These are phyloP conservation scores for Hydrotaea cyrtoneurina DNA, from an alignment of 2,888 invertebrate species.

Conservation along the genomic window DNA sequence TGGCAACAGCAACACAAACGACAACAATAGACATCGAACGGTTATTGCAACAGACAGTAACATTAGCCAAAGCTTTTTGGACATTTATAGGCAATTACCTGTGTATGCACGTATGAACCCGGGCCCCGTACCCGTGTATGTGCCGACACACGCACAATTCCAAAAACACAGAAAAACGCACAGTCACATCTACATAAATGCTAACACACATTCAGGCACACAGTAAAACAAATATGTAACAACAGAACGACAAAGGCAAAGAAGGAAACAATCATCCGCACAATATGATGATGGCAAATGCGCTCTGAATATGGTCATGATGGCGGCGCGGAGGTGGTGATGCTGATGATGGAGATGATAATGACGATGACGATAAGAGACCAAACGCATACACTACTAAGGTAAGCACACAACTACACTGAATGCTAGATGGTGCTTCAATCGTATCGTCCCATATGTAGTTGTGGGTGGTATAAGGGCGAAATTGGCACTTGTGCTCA, in stretches of 20 bases:
- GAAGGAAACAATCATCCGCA: constrained; percentile 50
- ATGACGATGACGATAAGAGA: no score
- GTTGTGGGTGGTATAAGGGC: neutral
- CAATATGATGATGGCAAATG: constrained; percentile 26
- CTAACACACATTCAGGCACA: neutral
- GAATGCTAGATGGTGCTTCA: neutral
- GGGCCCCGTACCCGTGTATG: neutral
- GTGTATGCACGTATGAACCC: constrained; percentile 44
- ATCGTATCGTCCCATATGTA: neutral
- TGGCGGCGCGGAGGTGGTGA: neutral
- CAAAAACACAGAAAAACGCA: constrained; percentile 8
- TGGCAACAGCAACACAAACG: constrained; percentile 46
- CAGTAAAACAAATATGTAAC: neutral
- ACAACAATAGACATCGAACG: constrained; percentile 19
- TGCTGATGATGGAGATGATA: constrained; percentile 16
- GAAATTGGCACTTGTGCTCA: neutral
- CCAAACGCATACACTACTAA: no score
- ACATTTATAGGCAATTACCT: constrained; percentile 58
- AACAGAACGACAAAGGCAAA: constrained; percentile 33
- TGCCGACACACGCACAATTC: constrained; percentile 8
- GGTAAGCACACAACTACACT: no score
- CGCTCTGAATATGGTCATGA: neutral
- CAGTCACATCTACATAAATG: neutral
- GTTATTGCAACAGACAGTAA: constrained; percentile 53
- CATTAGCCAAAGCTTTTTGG: constrained; percentile 42